Conservation (phyloP, 2,888 invertebrate genomes). For the Agrochola lota region DNA sequence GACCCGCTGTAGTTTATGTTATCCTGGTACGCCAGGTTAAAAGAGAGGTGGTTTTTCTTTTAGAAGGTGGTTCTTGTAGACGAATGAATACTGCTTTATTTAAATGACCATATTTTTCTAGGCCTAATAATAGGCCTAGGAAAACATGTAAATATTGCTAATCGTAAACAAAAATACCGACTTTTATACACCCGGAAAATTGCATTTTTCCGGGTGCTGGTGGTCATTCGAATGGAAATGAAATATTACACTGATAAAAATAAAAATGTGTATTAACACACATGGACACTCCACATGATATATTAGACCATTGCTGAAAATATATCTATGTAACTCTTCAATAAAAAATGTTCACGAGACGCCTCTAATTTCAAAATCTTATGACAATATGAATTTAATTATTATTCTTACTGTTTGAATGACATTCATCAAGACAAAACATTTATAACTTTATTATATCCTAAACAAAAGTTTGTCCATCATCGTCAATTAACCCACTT, state of each 20-base stretch:
- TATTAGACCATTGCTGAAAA: slow-evolving; percentile 7
- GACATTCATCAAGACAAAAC: slow-evolving; percentile 25
- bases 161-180: background rate
- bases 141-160: background rate
- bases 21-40: slow-evolving; percentile 11
- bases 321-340: background rate
- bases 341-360: background rate
- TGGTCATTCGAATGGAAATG: slow-evolving; percentile 42
- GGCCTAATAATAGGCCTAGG: background rate
- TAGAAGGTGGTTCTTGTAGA: background rate
- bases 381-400: background rate
- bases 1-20: slow-evolving; percentile 21
- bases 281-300: slow-evolving; percentile 18
- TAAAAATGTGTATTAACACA: slow-evolving; percentile 40
- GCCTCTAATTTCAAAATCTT: background rate
- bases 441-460: slow-evolving; percentile 30
- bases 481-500: slow-evolving; percentile 39
- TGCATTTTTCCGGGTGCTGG: slow-evolving; percentile 32
- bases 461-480: slow-evolving; percentile 29
- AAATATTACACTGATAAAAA: slow-evolving; percentile 42
- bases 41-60: background rate
- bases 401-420: background rate
- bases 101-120: background rate
- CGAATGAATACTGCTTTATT: background rate
- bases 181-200: slow-evolving; percentile 41